A percentile compares a stretch with the other conserved stretches of the same genome.
These are phyloP conservation scores for Trogon melanurus DNA, from an alignment of 2,113 vertebrate genomes.

Conservation along the genomic window DNA sequence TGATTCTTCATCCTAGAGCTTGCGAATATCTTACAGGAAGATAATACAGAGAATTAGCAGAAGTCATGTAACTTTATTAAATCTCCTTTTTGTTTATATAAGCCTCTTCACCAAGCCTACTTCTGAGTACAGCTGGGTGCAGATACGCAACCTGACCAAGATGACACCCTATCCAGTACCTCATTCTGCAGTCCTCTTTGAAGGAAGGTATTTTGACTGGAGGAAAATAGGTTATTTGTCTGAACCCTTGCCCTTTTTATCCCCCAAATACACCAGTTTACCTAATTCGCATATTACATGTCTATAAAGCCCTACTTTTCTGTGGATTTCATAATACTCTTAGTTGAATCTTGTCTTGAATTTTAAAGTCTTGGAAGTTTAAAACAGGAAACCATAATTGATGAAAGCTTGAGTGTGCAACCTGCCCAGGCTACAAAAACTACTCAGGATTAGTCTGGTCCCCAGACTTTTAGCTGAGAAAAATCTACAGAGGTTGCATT, in stretches of 20 bases:
- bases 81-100: background rate
- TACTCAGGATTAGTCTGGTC: background rate
- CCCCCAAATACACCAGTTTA: background rate
- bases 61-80: background rate
- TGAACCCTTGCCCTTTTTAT: background rate
- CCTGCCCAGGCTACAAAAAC: background rate
- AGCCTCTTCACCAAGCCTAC: background rate
- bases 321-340: background rate
- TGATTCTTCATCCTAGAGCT: background rate
- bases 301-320: background rate
- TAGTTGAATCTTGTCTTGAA: background rate
- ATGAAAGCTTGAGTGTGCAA: background rate
- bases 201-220: background rate
- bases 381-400: background rate
- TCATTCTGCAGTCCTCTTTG: background rate
- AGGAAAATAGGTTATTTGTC: background rate
- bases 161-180: background rate
- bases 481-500: background rate
- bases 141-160: background rate
- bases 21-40: background rate
- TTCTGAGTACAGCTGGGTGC: background rate
- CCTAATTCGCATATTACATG: background rate
- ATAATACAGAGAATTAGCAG: background rate
- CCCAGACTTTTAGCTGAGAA: background rate
- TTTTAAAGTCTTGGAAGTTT: background rate